Evolutionary conservation across 2,797 vertebrate genomes (phyloP).

Genomic region (Platyrinchus mystaceus): DNA sequence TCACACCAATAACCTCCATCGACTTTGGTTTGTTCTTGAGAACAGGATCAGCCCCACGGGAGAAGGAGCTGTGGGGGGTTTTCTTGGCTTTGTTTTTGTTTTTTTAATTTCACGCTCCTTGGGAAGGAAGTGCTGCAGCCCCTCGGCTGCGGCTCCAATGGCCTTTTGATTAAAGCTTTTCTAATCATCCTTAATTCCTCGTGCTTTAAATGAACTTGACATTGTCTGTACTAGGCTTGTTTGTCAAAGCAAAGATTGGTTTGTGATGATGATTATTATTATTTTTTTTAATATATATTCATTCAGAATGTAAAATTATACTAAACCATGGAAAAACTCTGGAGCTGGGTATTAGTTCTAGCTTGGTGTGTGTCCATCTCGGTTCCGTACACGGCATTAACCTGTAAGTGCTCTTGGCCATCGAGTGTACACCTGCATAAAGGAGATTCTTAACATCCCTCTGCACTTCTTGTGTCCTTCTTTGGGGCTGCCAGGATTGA

Average conservation of each 20-base stretch:
- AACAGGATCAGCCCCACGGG: slow-evolving; percentile 3
- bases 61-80: background rate
- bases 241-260: slow-evolving; percentile 22
- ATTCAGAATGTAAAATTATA: slow-evolving; percentile 59
- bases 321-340: background rate
- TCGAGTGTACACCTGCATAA: slow-evolving; percentile 35
- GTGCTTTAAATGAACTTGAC: slow-evolving; percentile 42
- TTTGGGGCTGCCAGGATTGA: background rate
- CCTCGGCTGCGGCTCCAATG: background rate
- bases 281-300: slow-evolving; percentile 46
- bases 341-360: slow-evolving; percentile 15
- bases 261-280: background rate
- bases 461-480: background rate
- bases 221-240: slow-evolving; percentile 35
- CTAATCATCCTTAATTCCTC: slow-evolving; percentile 33
- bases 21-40: slow-evolving; percentile 22
- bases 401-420: slow-evolving; percentile 58
- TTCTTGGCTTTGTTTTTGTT: background rate
- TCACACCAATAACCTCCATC: slow-evolving; percentile 79
- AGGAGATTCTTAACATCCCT: slow-evolving; percentile 43
- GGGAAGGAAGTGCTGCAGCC: slow-evolving; percentile 3
- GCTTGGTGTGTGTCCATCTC: slow-evolving; percentile 19
- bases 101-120: background rate
- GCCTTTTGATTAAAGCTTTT: slow-evolving; percentile 54
- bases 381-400: slow-evolving; percentile 4